These are phyloP conservation scores for Ceramica pisi DNA, from an alignment of 2,888 invertebrate species.

Conservation along the genomic window DNA sequence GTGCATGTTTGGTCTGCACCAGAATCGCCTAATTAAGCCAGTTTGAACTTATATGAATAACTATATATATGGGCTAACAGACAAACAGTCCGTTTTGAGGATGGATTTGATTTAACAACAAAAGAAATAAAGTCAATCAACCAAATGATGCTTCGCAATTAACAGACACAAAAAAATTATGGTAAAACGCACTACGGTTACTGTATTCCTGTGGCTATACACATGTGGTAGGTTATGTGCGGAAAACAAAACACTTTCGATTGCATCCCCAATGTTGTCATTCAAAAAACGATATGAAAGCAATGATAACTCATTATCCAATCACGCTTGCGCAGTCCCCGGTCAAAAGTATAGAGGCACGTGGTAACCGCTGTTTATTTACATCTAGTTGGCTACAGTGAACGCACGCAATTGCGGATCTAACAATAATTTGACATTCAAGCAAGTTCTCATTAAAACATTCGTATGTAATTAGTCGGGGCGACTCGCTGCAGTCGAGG, in stretches of 20 bases:
- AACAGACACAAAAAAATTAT: not conserved
- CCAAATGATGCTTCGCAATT: not conserved
- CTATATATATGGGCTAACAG: not conserved
- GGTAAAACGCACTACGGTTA: not conserved
- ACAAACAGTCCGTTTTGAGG: not conserved
- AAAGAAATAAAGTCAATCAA: not conserved
- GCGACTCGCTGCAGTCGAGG: constrained; percentile 40
- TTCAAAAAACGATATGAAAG: constrained; percentile 47
- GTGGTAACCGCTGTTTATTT: constrained; percentile 77
- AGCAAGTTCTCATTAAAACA: constrained; percentile 34
- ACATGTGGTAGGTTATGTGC: not conserved
- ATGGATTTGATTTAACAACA: not conserved
- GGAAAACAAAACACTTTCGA: constrained; percentile 46
- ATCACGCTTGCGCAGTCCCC: constrained; percentile 59
- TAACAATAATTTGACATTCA: constrained; percentile 45
- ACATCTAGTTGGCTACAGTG: constrained; percentile 69
- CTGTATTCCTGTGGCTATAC: not conserved
- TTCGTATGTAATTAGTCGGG: constrained; percentile 27
- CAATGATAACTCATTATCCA: constrained; percentile 46
- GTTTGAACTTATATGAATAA: not conserved
- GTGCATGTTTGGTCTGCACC: constrained; percentile 13
- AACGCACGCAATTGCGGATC: constrained; percentile 59
- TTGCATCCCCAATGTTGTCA: constrained; percentile 30
- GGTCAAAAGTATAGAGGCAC: constrained; percentile 61
- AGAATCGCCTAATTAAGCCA: constrained; percentile 17